A percentile compares a stretch with the other conserved stretches of the same genome.
phyloP scores from a whole-genome alignment of 2,888 invertebrate genomes.

The Phorcus lineatus region DNA sequence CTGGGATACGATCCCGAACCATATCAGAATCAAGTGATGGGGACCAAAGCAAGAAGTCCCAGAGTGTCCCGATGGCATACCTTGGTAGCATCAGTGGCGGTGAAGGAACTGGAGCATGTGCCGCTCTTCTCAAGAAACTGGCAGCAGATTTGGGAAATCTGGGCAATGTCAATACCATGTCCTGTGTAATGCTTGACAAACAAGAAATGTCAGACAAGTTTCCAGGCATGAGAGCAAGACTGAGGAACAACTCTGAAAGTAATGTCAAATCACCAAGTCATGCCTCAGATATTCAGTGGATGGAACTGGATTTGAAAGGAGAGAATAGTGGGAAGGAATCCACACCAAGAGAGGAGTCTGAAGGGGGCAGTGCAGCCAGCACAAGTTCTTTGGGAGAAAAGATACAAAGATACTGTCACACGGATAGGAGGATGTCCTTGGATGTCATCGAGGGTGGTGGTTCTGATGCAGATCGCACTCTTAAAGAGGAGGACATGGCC shows the following conservation, averaged over 20 bases:
- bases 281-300: slow-evolving; percentile 2
- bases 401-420: slow-evolving; percentile 39
- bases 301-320: slow-evolving; percentile 13
- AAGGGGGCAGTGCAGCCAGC: slow-evolving; percentile 52
- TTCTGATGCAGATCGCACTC: slow-evolving; percentile 34
- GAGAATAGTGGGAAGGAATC: background rate
- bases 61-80: slow-evolving; percentile 25
- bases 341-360: slow-evolving; percentile 35
- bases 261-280: background rate
- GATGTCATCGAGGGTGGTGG: slow-evolving; percentile 1
- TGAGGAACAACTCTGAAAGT: slow-evolving; percentile 34
- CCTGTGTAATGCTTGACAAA: background rate
- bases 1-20: background rate
- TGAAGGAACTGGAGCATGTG: slow-evolving; percentile 19
- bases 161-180: background rate
- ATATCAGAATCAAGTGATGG: slow-evolving; percentile 8
- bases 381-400: slow-evolving; percentile 53
- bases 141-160: slow-evolving; percentile 20
- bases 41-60: background rate
- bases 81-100: slow-evolving; percentile 23
- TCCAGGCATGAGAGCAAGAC: slow-evolving; percentile 14
- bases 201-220: background rate
- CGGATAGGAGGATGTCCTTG: background rate
- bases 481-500: slow-evolving; percentile 32
- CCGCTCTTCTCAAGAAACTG: slow-evolving; percentile 21